Base-by-base conservation (phyloP, 2,113 vertebrate genomes). In the Chionis minor region DNA sequence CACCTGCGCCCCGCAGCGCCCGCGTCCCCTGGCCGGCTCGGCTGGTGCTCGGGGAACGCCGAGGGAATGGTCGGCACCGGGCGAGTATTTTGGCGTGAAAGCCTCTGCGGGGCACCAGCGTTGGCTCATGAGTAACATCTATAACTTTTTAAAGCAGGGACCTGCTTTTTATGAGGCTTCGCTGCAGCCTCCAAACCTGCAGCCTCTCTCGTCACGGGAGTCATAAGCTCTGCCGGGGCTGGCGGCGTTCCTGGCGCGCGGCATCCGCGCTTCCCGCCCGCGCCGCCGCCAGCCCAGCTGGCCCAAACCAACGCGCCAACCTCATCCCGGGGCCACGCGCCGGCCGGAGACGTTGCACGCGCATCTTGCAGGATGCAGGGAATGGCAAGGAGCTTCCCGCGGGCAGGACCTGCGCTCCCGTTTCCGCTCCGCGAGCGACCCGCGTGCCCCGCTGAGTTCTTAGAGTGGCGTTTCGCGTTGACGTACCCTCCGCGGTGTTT, bases 161-260 rank as follows among this genome's bases (percentile, higher is more conserved):
- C 78, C 59, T 84, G 77, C 28, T 85, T 84, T 95, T 96, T 94
- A 96, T 49, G 86, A 95, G 89, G 92, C 63, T 96, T 96, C 81
- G 45, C 47, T 85, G 9, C 65, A 71, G 88, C 83, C 80, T 95
- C 90, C 72, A 90, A 90, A 92, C 72, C 79, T 92, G n/a, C 79
- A 35, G 38, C 38, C 86, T 93, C 92, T 40, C 67, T 92, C 79
- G 1, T 88, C 92, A 71, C 51, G 17, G 38, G 38, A 38, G 38
- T 38, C 38, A 38, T 38, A 38, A 38, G 38, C 38, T 38, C 38
- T 38, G 38, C 38, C 38, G 38, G 38, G 38, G 38, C 38, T 38
- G 38, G 38, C 38, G 38, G 38, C 38, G 38, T 38, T 38, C 38
- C 38, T 38, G 38, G 38, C 38, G 38, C 38, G 8, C 38, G 38